Evolutionary conservation across 1,140 invertebrate genomes (phyloP).

Genomic region (Tyrophagus putrescentiae): DNA sequence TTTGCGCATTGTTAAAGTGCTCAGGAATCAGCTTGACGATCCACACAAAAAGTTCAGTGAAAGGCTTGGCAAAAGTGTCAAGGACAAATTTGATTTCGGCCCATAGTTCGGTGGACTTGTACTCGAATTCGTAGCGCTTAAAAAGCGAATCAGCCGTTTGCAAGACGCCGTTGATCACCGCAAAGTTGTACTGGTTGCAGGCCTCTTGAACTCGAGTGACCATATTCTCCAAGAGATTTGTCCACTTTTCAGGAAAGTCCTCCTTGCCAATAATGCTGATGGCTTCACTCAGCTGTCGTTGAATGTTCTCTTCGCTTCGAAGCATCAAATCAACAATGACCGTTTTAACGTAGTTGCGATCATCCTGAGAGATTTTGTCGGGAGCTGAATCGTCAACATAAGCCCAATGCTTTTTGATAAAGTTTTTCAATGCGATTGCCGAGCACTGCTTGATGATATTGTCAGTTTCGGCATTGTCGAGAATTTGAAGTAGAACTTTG

Average conservation of each 20-base stretch:
- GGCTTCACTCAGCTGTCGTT: constrained; percentile 87
- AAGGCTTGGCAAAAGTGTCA: constrained; percentile 75
- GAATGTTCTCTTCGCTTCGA: constrained; percentile 68
- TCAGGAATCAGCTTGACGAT: constrained; percentile 64
- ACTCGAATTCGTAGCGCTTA: constrained; percentile 85
- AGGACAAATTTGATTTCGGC: constrained; percentile 91
- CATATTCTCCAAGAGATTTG: constrained; percentile 48
- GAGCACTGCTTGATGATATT: constrained; percentile 64
- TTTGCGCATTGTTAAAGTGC: constrained; percentile 59
- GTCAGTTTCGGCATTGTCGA: constrained; percentile 59
- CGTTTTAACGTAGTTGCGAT: constrained; percentile 62
- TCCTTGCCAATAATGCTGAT: constrained; percentile 83
- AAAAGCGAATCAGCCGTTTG: constrained; percentile 90
- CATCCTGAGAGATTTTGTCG: constrained; percentile 62
- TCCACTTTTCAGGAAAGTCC: constrained; percentile 91
- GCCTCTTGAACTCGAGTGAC: constrained; percentile 33
- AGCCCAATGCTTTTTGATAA: constrained; percentile 80
- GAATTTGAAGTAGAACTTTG: constrained; percentile 61
- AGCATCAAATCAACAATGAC: constrained; percentile 84
- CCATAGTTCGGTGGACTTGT: constrained; percentile 86
- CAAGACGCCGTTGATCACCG: constrained; percentile 84
- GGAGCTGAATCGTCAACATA: constrained; percentile 47
- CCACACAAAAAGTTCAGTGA: constrained; percentile 76
- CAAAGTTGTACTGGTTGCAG: constrained; percentile 57
- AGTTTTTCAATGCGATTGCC: constrained; percentile 90